Evolutionary conservation across 2,888 invertebrate species (phyloP).

Genomic region (Hyposoter didymator): DNA sequence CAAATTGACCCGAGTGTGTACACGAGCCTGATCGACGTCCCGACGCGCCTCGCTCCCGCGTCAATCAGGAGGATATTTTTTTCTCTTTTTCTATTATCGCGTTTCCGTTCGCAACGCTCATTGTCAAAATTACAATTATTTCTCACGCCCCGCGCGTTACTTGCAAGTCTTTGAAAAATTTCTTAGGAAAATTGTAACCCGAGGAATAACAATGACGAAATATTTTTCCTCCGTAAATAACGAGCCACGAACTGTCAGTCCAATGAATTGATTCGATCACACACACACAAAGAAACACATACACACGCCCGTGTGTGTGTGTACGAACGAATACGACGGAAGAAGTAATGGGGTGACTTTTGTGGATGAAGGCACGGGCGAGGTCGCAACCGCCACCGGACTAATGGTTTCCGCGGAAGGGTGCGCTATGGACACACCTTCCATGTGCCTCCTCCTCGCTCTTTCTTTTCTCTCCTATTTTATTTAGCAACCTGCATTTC

Average conservation of each 20-base stretch:
- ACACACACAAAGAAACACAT: no score
- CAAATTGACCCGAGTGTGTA: no score
- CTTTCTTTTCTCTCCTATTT: background rate
- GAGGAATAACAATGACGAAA: background rate
- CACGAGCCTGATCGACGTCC: no score
- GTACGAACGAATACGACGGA: background rate
- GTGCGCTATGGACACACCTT: constrained; percentile 44
- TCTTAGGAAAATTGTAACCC: background rate
- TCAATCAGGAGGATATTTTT: background rate
- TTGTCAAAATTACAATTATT: background rate
- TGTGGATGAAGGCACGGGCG: background rate
- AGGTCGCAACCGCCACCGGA: constrained; percentile 1
- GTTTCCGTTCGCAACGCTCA: background rate
- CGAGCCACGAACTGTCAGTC: background rate
- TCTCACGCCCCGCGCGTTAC: no score
- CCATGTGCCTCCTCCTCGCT: background rate
- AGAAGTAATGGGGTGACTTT: constrained; percentile 15
- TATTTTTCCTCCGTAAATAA: background rate
- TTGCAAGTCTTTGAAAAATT: background rate
- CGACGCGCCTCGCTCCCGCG: no score
- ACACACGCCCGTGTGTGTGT: no score
- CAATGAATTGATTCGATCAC: background rate
- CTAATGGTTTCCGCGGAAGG: constrained; percentile 50
- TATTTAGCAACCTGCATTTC: constrained; percentile 16
- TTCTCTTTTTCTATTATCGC: background rate